Conservation (phyloP, 2,888 invertebrate genomes). For the Fragum sueziense region DNA sequence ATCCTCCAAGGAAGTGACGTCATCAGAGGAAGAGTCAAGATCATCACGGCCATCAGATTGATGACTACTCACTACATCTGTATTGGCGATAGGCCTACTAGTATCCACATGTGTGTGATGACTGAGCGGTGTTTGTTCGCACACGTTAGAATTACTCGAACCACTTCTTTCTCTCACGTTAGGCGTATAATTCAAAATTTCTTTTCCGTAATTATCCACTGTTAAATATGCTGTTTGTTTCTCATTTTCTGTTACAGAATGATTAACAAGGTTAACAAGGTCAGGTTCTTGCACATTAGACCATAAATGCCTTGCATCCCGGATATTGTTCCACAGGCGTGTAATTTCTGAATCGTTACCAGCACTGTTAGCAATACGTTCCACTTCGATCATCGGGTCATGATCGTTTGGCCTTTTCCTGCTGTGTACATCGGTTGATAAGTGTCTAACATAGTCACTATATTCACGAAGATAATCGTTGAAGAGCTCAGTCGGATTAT, state of each 20-base stretch:
- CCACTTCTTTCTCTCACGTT: too few relatives aligned
- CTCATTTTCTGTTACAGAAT: background rate
- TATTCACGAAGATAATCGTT: slow-evolving; percentile 57
- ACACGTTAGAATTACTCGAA: too few relatives aligned
- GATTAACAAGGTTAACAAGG: too few relatives aligned
- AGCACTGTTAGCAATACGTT: background rate
- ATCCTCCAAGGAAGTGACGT: background rate
- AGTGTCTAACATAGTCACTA: slow-evolving; percentile 33
- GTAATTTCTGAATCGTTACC: background rate
- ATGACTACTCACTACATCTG: background rate
- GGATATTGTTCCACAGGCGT: background rate
- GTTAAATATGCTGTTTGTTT: background rate
- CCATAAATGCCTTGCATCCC: background rate
- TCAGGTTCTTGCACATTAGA: too few relatives aligned
- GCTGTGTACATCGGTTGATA: background rate
- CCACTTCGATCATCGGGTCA: background rate
- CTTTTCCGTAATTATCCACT: too few relatives aligned
- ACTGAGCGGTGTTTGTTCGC: too few relatives aligned
- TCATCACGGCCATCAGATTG: background rate
- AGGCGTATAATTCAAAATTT: too few relatives aligned
- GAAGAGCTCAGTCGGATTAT: slow-evolving; percentile 53
- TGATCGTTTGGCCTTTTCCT: background rate
- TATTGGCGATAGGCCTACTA: too few relatives aligned
- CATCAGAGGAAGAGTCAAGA: background rate
- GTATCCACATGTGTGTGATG: too few relatives aligned